A percentile compares a stretch with the other conserved stretches of the same genome.
These are phyloP conservation scores for Thumatha senex DNA, from an alignment of 2,888 invertebrate species.

Conservation along the genomic window DNA sequence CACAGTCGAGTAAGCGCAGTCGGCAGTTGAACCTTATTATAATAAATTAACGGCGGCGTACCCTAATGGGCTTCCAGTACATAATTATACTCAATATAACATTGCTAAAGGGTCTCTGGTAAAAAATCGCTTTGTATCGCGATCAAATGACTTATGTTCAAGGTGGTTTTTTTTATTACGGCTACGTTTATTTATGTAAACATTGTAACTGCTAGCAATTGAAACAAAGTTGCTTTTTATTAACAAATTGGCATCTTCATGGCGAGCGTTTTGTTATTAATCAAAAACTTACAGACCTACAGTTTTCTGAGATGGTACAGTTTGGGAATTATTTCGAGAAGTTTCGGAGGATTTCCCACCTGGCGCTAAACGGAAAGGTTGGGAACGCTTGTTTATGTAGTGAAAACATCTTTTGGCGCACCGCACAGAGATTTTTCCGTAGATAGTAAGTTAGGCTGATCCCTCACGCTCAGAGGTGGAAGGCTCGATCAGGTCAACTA, in stretches of 20 bases:
- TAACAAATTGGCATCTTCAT: slow-evolving; percentile 29
- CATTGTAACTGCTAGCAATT: slow-evolving; percentile 37
- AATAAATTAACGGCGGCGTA: slow-evolving; percentile 75
- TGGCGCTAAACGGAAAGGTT: too few species aligned
- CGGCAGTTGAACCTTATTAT: slow-evolving; percentile 79
- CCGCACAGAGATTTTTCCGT: too few species aligned
- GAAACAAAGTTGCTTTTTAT: slow-evolving; percentile 41
- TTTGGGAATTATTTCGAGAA: too few species aligned
- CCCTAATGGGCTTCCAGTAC: slow-evolving; percentile 68
- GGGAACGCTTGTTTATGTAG: too few species aligned
- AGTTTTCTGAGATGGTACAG: too few species aligned
- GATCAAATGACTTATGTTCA: slow-evolving; percentile 36
- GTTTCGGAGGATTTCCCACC: too few species aligned
- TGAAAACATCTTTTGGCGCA: too few species aligned
- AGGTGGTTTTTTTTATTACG: slow-evolving; percentile 38
- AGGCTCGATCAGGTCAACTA: too few species aligned
- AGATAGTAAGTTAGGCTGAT: too few species aligned
- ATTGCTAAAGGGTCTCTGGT: slow-evolving; percentile 59
- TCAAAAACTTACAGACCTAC: too few species aligned
- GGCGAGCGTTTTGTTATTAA: slow-evolving; percentile 10
- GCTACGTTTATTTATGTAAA: slow-evolving; percentile 37
- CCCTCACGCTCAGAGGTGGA: too few species aligned
- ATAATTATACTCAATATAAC: slow-evolving; percentile 69
- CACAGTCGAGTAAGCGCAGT: slow-evolving; percentile 68
- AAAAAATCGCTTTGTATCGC: slow-evolving; percentile 48